phyloP scores from a whole-genome alignment of 2,888 invertebrate species.

The Tethea ocularis region DNA sequence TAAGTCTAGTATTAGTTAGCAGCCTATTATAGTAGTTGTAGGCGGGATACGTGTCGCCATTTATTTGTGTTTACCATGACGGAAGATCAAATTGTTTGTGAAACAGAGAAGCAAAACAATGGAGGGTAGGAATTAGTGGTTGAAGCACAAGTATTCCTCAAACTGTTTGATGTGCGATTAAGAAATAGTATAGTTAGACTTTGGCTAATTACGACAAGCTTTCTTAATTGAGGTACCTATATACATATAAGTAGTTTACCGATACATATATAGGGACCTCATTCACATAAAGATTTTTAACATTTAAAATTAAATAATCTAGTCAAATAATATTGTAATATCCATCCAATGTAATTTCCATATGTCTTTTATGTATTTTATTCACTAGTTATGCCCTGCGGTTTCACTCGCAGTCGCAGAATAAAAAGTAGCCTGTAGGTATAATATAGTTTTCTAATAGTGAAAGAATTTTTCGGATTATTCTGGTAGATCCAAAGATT shows the following conservation, averaged over 20 bases:
- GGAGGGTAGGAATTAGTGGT: constrained; percentile 44
- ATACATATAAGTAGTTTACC: too few relatives aligned
- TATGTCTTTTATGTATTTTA: constrained; percentile 12
- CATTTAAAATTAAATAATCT: neutral
- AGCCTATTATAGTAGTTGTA: too few relatives aligned
- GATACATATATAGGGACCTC: too few relatives aligned
- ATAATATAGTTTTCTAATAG: too few relatives aligned
- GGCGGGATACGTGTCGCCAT: constrained; percentile 18
- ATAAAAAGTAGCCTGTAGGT: too few relatives aligned
- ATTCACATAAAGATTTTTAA: too few relatives aligned
- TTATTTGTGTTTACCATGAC: constrained; percentile 35
- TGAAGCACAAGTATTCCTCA: constrained; percentile 48
- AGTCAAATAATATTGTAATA: neutral
- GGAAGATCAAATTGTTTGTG: constrained; percentile 47
- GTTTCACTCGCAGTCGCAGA: too few relatives aligned
- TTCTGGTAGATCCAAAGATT: too few relatives aligned
- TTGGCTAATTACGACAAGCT: constrained; percentile 17
- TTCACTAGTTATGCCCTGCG: too few relatives aligned
- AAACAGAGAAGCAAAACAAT: constrained; percentile 31
- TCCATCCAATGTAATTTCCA: too few relatives aligned
- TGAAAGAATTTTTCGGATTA: too few relatives aligned
- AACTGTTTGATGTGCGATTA: constrained; percentile 42
- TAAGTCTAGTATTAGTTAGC: constrained; percentile 14
- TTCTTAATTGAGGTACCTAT: constrained; percentile 12
- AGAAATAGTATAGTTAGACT: constrained; percentile 4